phyloP scores from a whole-genome alignment of 2,113 vertebrate genomes.

The Hyla sarda region DNA sequence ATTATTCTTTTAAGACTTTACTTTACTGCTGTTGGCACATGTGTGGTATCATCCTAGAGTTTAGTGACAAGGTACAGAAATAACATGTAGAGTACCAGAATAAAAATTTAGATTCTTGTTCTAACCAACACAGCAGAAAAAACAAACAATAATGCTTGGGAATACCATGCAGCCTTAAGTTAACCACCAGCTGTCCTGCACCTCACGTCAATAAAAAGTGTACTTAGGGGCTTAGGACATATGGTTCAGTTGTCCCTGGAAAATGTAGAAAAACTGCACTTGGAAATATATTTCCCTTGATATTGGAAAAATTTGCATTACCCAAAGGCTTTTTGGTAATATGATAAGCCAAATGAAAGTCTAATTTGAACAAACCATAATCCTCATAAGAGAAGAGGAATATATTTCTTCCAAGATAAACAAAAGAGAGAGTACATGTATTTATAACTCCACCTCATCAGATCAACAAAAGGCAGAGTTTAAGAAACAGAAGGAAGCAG shows the following conservation, averaged over 20 bases:
- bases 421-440: slow-evolving; percentile 2
- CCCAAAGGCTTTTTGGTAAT: slow-evolving; percentile 21
- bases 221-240: slow-evolving; percentile 22
- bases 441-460: background rate
- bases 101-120: background rate
- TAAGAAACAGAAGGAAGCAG: background rate
- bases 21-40: background rate
- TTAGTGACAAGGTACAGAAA: background rate
- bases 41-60: no score
- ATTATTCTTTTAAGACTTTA: background rate
- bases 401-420: slow-evolving; percentile 28
- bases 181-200: slow-evolving; percentile 26
- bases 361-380: slow-evolving; percentile 24
- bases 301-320: slow-evolving; percentile 31
- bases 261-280: slow-evolving; percentile 29
- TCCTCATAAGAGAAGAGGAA: slow-evolving; percentile 23
- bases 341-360: slow-evolving; percentile 35
- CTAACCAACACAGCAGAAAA: background rate
- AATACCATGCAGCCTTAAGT: background rate
- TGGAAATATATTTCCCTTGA: slow-evolving; percentile 27
- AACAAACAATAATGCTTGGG: background rate
- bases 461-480: background rate
- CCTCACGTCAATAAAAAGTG: slow-evolving; percentile 20
- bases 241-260: slow-evolving; percentile 10
- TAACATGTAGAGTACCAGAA: background rate